Percentiles rank a stretch among this genome's conserved stretches.
Conservation (phyloP, 2,113 vertebrate species). For the Polypterus bichir region DNA sequence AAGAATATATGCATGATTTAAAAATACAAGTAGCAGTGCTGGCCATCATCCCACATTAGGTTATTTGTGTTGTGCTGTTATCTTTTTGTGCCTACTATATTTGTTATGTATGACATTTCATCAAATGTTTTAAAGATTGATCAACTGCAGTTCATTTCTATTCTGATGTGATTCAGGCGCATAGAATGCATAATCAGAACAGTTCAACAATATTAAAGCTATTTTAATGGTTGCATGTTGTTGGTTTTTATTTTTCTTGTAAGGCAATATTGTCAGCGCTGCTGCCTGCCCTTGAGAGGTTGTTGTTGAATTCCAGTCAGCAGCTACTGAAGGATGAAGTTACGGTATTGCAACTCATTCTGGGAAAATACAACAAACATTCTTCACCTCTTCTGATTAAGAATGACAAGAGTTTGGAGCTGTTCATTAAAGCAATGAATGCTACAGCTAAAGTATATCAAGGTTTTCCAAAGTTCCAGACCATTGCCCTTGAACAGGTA, state of each 20-base stretch:
- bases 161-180: too few relatives aligned
- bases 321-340: constrained; percentile 63
- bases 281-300: constrained; percentile 54
- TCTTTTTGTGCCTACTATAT: too few relatives aligned
- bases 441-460: constrained; percentile 39
- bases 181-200: too few relatives aligned
- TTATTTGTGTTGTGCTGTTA: too few relatives aligned
- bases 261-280: constrained; percentile 62
- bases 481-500: constrained; percentile 77
- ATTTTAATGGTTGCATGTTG: too few relatives aligned
- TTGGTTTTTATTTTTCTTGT: constrained; percentile 9
- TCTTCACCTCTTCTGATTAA: constrained; percentile 63
- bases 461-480: constrained; percentile 58
- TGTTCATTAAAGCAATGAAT: constrained; percentile 64
- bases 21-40: too few relatives aligned
- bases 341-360: constrained; percentile 52
- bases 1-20: too few relatives aligned
- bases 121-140: too few relatives aligned
- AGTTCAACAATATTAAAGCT: too few relatives aligned
- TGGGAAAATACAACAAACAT: constrained; percentile 67
- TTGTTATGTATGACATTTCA: too few relatives aligned
- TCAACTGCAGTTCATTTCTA: too few relatives aligned
- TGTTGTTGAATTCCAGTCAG: constrained; percentile 57
- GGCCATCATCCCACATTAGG: too few relatives aligned
- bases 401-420: constrained; percentile 57